These are phyloP conservation scores for Stomorhina lunata DNA, from an alignment of 2,888 invertebrate species.

Conservation along the genomic window DNA sequence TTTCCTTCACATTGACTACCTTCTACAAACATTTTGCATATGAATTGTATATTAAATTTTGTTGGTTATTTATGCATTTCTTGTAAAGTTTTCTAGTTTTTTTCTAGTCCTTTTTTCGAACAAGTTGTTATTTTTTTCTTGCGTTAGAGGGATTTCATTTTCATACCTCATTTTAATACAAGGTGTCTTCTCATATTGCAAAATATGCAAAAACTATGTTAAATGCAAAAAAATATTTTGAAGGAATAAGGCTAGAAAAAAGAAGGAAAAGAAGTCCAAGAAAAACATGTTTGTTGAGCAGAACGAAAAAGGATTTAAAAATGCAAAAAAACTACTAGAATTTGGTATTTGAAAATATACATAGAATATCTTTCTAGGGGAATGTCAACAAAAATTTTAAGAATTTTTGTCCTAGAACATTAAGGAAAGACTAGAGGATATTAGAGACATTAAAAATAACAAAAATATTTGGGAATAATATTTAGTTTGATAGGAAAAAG, in stretches of 20 bases:
- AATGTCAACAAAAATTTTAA: too few relatives aligned
- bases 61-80: conserved; percentile 56
- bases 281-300: not conserved
- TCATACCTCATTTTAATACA: conserved; percentile 32
- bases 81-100: conserved; percentile 1
- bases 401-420: too few relatives aligned
- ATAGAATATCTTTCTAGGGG: too few relatives aligned
- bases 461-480: too few relatives aligned
- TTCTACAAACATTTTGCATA: conserved; percentile 47
- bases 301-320: too few relatives aligned
- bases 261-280: not conserved
- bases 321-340: too few relatives aligned
- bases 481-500: too few relatives aligned
- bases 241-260: too few relatives aligned
- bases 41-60: conserved; percentile 62
- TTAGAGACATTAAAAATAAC: too few relatives aligned
- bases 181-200: conserved; percentile 42
- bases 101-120: not conserved
- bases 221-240: conserved; percentile 12
- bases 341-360: too few relatives aligned
- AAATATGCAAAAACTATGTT: conserved; percentile 43
- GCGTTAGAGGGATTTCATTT: not conserved
- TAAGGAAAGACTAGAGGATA: too few relatives aligned
- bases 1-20: conserved; percentile 34
- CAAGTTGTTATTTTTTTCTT: not conserved